These are phyloP conservation scores for Drosophila rufa DNA, from an alignment of 1,140 invertebrate species.

Conservation along the genomic window DNA sequence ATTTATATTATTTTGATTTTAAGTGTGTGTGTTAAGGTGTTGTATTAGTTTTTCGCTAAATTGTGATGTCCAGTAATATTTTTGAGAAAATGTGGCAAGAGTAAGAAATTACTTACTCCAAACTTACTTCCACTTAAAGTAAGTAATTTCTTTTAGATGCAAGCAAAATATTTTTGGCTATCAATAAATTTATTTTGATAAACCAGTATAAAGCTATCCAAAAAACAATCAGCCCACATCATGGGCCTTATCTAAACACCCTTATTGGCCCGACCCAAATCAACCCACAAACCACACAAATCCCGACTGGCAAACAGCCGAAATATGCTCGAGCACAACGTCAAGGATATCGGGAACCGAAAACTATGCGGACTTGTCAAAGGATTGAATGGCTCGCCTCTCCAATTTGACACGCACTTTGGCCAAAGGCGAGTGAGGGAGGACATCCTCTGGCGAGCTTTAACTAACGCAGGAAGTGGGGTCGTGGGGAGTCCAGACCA, in stretches of 20 bases:
- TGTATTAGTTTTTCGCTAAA: no score
- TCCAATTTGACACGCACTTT: constrained; percentile 78
- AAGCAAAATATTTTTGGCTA: background rate
- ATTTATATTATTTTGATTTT: no score
- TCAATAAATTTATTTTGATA: constrained; percentile 20
- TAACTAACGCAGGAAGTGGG: constrained; percentile 47
- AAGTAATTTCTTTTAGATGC: background rate
- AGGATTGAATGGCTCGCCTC: constrained; percentile 76
- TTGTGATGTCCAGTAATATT: no score
- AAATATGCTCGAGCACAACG: constrained; percentile 53
- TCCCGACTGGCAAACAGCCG: constrained; percentile 39
- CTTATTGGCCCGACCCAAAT: constrained; percentile 54
- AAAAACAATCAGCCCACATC: constrained; percentile 57
- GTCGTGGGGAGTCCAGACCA: constrained; percentile 31
- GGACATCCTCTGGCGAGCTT: constrained; percentile 57
- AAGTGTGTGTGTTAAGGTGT: no score
- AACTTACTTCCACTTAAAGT: background rate
- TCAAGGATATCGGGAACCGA: constrained; percentile 51
- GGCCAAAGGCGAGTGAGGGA: constrained; percentile 32
- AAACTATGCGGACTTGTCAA: constrained; percentile 70
- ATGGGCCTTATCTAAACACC: constrained; percentile 53
- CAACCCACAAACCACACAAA: constrained; percentile 52
- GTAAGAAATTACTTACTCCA: no score
- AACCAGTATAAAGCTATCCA: constrained; percentile 6
- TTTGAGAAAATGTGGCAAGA: no score